Conservation (phyloP, 2,888 invertebrate genomes). For the Syrista parreyssii region DNA sequence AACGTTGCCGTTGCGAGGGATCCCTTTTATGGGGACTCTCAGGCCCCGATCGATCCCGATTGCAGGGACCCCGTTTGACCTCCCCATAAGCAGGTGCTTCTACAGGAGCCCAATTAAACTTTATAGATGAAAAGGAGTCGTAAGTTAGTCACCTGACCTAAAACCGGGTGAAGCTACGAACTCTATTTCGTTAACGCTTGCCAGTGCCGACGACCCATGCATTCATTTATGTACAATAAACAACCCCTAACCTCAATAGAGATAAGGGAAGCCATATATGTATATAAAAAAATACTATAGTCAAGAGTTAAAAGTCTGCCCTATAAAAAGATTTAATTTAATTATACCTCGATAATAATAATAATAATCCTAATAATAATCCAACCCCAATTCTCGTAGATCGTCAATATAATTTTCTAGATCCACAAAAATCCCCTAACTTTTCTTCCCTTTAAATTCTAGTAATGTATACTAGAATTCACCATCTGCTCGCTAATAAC, state of each 20-base stretch:
- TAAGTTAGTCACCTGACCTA: not conserved
- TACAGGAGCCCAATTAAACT: slow-evolving; percentile 41
- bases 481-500: not conserved
- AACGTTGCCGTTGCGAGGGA: not conserved
- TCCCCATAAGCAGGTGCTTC: not conserved
- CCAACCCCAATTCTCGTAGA: not conserved
- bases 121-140: slow-evolving; percentile 25
- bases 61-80: not conserved
- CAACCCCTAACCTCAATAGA: not conserved
- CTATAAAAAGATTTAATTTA: not conserved
- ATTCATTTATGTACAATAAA: not conserved
- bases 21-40: not conserved
- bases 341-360: not conserved
- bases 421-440: not conserved
- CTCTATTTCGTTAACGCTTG: not conserved
- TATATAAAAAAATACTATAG: not conserved
- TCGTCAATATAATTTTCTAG: not conserved
- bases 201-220: not conserved
- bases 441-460: not conserved
- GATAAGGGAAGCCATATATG: not conserved
- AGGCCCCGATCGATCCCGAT: not conserved
- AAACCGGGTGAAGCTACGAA: not conserved
- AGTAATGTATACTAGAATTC: not conserved
- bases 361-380: not conserved
- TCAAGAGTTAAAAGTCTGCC: not conserved